Evolutionary conservation across 2,888 invertebrate genomes (phyloP).

Genomic region (Hipparchia semele): DNA sequence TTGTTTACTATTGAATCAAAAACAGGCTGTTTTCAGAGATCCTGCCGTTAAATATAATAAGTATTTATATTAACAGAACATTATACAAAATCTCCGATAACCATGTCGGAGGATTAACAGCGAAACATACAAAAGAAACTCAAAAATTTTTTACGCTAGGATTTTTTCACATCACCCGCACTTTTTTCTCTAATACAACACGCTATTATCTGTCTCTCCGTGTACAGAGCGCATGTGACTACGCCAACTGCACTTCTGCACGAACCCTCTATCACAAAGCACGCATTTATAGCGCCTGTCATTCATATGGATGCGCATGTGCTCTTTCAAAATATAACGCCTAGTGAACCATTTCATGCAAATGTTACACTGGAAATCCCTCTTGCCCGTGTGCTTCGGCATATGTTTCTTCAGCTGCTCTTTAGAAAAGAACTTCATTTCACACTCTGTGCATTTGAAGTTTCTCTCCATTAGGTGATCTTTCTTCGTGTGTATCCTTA

Average conservation of each 20-base stretch:
- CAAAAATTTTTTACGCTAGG: too few relatives aligned
- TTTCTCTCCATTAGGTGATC: slow-evolving; percentile 58
- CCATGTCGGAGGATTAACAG: too few relatives aligned
- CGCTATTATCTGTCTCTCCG: background rate
- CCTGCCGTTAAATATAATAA: too few relatives aligned
- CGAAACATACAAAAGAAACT: too few relatives aligned
- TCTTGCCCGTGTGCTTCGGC: slow-evolving; percentile 46
- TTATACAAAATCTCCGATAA: too few relatives aligned
- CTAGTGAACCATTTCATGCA: slow-evolving; percentile 46
- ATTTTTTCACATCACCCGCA: too few relatives aligned
- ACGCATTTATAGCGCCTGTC: slow-evolving; percentile 65
- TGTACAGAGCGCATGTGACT: slow-evolving; percentile 35
- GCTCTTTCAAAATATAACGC: slow-evolving; percentile 45
- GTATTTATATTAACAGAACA: too few relatives aligned
- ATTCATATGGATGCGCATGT: slow-evolving; percentile 67
- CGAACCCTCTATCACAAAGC: slow-evolving; percentile 13
- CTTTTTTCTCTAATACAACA: background rate
- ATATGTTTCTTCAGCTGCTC: slow-evolving; percentile 47
- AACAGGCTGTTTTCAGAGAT: too few relatives aligned
- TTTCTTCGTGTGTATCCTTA: slow-evolving; percentile 49
- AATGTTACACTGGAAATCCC: slow-evolving; percentile 46
- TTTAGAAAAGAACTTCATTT: slow-evolving; percentile 48
- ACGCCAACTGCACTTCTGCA: slow-evolving; percentile 22
- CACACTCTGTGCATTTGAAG: slow-evolving; percentile 48
- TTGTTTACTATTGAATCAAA: too few relatives aligned